Evolutionary conservation across 2,797 vertebrate genomes (phyloP), one percentile per base, ranked within the genome.

Genomic region (Anguilla megastoma): DNA sequence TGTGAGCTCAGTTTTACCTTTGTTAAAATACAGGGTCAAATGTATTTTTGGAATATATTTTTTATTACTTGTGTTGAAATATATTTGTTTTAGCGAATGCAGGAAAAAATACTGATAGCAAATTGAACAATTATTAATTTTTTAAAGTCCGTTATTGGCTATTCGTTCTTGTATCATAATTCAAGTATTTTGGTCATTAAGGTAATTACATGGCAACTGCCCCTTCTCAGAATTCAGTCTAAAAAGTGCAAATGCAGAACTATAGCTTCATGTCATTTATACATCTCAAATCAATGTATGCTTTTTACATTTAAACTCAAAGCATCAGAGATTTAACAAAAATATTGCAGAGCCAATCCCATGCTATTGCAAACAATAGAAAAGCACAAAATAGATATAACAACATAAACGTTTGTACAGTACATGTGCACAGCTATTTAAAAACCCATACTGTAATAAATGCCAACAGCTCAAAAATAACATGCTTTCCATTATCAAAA

Each of bases 401-500:
- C 92, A 90, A 92, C 92, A 93, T 91, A 63, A 93, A 91, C 91
- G 87, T 93, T 93, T 91, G 94, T 90, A 94, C 91, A 94, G 88
- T 95, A 94, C 94, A 92, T 93, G 90, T 90, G 92, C 92, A 93
- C 91, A 89, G 89, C 89, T 91, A 92, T 90, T 93, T 91, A 94
- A 93, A 92, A 95, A 95, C 94, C 94, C 92, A 93, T 95, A 14
- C 91, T 90, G 91, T 91, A 87, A 90, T 30, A 92, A 93, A 94
- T 92, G 94, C 93, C 91, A 94, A 92, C 94, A 91, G 91, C 91
- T 92, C 92, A 93, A 95, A 94, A 97, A 96, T 95, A 96, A 97
- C 97, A 97, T 97, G 96, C 97, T 93, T 95, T 95, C 96, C 94
- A 93, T 97, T 97, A 97, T 96, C 95, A 96, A 98, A 97, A 97